Base-by-base conservation (phyloP, 2,797 vertebrate species). In the Sebastes nivosus region DNA sequence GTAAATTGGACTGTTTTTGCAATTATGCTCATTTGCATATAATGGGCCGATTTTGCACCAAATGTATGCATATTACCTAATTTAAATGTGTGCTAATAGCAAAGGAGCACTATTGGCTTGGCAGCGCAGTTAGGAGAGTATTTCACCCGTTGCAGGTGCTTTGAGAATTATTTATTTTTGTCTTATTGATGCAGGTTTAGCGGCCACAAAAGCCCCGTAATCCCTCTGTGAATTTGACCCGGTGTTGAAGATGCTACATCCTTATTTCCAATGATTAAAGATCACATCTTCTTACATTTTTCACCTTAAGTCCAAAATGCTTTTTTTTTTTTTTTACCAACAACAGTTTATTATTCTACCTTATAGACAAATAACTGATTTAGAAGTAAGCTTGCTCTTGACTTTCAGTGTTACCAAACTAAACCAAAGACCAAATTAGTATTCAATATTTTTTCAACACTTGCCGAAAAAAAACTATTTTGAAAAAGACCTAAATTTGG, bases 401-500 rank as follows among this genome's bases (percentile, higher is more conserved):
- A 52, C 38, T 18, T 18, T 6, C n/a, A 61, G 1, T 68, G 30
- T 34, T 4, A 36, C 8, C n/a, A 68, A 29, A 64, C 11, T 20
- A 22, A 67, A 74, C 67, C 29, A 25, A 42, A 69, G 57, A 7
- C 30, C 18, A 67, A 38, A 24, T 24, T 24, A 38, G 34, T 60
- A 57, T 27, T 68, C 58, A 65, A 72, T 65, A 68, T 59, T 75
- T 63, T 18, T 64, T 27, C 42, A 42, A n/a, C 67, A 25, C 24
- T 18, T 22, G 25, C 18, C 10, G 29, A 63, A 29, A 34, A 32
- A 77, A 71, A 24, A 25, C 11, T 78, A 61, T 75, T 77, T 32
- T 52, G 10, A 73, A 63, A 63, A 79, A 59, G 8, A 9, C 24
- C 42, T 75, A 60, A 69, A 77, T 83, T 46, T 87, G 71, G 71